A percentile compares a stretch with the other conserved stretches of the same genome.
These are phyloP conservation scores for Sebastes miniatus DNA, from an alignment of 2,797 vertebrate genomes.

Conservation along the genomic window DNA sequence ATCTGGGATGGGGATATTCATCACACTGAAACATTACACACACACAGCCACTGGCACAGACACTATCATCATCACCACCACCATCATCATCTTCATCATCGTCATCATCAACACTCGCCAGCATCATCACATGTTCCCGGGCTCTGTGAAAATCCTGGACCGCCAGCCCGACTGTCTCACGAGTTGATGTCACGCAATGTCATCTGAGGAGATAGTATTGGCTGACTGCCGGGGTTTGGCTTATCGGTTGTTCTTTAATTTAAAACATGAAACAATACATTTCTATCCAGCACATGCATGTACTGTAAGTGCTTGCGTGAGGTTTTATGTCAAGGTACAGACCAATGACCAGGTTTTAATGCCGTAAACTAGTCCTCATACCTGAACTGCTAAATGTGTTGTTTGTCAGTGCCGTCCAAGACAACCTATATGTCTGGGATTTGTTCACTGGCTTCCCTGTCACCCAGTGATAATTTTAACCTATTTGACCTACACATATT, in stretches of 20 bases:
- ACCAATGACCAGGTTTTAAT: background rate
- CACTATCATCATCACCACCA: slow-evolving; percentile 47
- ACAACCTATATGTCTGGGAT: background rate
- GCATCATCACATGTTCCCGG: slow-evolving; percentile 54
- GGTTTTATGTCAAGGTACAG: background rate
- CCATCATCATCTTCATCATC: slow-evolving; percentile 36
- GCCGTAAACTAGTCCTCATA: background rate
- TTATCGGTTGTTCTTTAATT: background rate
- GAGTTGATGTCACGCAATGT: slow-evolving; percentile 46
- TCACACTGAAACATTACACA: slow-evolving; percentile 53
- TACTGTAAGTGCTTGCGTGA: background rate
- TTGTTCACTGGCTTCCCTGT: no score
- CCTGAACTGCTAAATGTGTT: no score
- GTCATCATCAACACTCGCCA: slow-evolving; percentile 52
- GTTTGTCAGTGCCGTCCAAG: no score
- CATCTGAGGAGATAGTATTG: slow-evolving; percentile 37
- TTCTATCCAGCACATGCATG: no score
- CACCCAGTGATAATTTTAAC: background rate
- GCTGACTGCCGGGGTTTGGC: slow-evolving; percentile 3
- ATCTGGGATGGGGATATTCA: slow-evolving; percentile 76
- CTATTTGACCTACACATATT: background rate
- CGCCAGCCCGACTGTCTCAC: slow-evolving; percentile 25
- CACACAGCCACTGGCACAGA: slow-evolving; percentile 59
- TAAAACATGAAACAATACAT: background rate
- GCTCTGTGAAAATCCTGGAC: slow-evolving; percentile 53